phyloP scores from a whole-genome alignment of 1,140 invertebrate genomes.

The Antheraea pernyi region DNA sequence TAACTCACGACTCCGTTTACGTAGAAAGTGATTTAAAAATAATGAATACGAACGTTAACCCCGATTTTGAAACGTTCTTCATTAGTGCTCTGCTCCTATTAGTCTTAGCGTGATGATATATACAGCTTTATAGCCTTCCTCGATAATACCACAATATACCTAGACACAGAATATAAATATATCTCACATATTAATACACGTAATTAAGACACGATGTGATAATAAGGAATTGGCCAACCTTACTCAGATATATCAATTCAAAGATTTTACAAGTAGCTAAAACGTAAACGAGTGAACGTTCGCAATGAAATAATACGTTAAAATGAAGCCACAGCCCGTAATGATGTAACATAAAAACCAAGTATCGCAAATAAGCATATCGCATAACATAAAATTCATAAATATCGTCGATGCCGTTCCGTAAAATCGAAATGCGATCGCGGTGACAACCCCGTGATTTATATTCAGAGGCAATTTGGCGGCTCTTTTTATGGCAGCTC shows the following conservation, averaged over 20 bases:
- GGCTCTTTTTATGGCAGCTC: conserved; percentile 44
- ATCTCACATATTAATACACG: too few species aligned
- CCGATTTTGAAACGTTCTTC: too few species aligned
- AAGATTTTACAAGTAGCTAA: neutral
- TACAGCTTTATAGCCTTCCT: too few species aligned
- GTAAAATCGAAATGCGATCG: conserved; percentile 33
- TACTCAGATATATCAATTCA: neutral
- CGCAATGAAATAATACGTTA: conserved; percentile 1
- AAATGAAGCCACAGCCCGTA: neutral
- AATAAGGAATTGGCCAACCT: too few species aligned
- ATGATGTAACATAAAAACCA: neutral
- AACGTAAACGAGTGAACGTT: neutral
- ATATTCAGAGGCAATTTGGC: conserved; percentile 60
- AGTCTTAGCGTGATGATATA: too few species aligned
- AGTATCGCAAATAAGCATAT: conserved; percentile 4
- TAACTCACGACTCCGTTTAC: too few species aligned
- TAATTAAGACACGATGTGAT: too few species aligned
- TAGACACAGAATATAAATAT: too few species aligned
- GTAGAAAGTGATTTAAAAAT: too few species aligned
- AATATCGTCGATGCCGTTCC: conserved; percentile 30
- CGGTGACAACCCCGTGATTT: conserved; percentile 50
- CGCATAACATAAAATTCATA: conserved; percentile 28
- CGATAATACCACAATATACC: too few species aligned
- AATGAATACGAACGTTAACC: too few species aligned
- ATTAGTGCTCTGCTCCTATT: too few species aligned